These are phyloP conservation scores for Chouioia cunea DNA, from an alignment of 2,888 invertebrate genomes.

Conservation along the genomic window DNA sequence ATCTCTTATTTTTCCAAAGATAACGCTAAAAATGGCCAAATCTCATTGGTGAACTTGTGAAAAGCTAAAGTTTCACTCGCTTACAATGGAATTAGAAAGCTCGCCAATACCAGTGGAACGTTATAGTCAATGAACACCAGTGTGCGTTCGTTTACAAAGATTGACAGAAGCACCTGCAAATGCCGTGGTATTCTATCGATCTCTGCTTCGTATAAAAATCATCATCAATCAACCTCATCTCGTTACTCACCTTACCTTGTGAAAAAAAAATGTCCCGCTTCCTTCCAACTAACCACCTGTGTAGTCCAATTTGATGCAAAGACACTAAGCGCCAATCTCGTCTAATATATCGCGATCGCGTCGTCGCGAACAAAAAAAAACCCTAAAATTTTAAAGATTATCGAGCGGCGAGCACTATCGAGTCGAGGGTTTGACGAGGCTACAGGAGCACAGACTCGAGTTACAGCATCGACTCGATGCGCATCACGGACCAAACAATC, in stretches of 20 bases:
- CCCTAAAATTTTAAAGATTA: constrained; percentile 63
- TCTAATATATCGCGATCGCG: constrained; percentile 34
- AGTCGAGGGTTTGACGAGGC: constrained; percentile 67
- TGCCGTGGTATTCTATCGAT: background rate
- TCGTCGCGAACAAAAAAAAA: constrained; percentile 14
- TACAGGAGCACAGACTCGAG: constrained; percentile 67
- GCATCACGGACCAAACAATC: constrained; percentile 48
- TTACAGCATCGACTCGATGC: constrained; percentile 66
- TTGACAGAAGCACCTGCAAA: no score
- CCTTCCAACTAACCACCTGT: background rate
- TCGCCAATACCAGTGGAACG: no score
- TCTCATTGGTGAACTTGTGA: no score
- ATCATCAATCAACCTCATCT: constrained; percentile 22
- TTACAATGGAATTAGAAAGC: no score
- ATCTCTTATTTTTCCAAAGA: no score
- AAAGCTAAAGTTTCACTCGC: no score
- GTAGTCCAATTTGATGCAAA: constrained; percentile 52
- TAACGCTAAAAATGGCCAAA: no score
- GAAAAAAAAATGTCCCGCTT: background rate
- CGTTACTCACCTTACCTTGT: background rate
- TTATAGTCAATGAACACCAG: no score
- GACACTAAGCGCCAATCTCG: constrained; percentile 64
- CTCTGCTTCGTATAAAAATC: background rate
- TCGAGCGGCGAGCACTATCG: constrained; percentile 64
- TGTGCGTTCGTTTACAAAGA: no score